phyloP scores from a whole-genome alignment of 2,888 invertebrate genomes.

The Augiades crinisus region DNA sequence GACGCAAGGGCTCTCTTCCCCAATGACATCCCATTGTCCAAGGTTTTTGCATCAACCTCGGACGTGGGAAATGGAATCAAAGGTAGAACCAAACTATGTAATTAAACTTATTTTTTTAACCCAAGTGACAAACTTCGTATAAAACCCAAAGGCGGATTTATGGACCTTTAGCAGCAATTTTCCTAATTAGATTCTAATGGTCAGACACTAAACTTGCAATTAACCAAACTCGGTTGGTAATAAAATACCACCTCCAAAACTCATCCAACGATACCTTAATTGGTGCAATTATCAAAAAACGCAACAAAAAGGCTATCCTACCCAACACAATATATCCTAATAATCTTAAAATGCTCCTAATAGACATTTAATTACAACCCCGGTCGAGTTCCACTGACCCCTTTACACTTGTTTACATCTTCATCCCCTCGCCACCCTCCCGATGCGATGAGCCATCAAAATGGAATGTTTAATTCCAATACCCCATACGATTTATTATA shows the following conservation, averaged over 20 bases:
- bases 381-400: constrained; percentile 74
- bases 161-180: not conserved
- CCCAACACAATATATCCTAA: constrained; percentile 67
- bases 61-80: constrained; percentile 47
- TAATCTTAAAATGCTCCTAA: constrained; percentile 72
- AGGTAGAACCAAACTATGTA: not conserved
- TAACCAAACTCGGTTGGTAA: constrained; percentile 28
- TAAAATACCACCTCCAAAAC: constrained; percentile 43
- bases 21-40: constrained; percentile 27
- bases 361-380: constrained; percentile 77
- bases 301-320: constrained; percentile 48
- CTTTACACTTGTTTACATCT: constrained; percentile 82
- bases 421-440: constrained; percentile 64
- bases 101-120: not conserved
- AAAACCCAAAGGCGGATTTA: not conserved
- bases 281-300: constrained; percentile 56
- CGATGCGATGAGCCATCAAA: constrained; percentile 75
- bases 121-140: not conserved
- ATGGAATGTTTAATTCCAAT: constrained; percentile 79
- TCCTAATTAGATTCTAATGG: constrained; percentile 11
- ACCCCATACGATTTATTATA: constrained; percentile 77
- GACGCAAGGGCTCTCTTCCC: constrained; percentile 44
- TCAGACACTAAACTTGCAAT: constrained; percentile 1
- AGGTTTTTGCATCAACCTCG: constrained; percentile 55
- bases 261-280: constrained; percentile 48